Percentiles rank a stretch among this genome's conserved stretches.
Conservation (phyloP, 2,797 vertebrate species). For the Sphenodon punctatus region DNA sequence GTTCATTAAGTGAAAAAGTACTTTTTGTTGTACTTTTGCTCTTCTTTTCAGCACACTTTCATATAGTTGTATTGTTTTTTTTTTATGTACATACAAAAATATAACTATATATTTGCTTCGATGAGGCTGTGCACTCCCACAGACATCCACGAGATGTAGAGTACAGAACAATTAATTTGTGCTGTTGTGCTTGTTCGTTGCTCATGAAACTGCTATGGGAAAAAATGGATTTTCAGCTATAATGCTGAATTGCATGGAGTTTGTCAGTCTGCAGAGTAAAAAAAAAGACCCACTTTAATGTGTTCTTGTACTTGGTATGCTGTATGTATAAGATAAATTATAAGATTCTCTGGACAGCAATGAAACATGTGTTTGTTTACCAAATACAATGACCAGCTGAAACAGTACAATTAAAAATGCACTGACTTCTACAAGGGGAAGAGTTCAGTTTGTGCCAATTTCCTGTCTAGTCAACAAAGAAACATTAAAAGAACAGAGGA, state of each 20-base stretch:
- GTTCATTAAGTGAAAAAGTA: too few species aligned
- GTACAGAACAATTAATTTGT: neutral
- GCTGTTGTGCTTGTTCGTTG: neutral
- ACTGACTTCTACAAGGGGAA: slow-evolving; percentile 13
- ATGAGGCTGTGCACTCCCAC: slow-evolving; percentile 23
- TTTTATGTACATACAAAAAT: slow-evolving; percentile 23
- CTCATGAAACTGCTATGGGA: slow-evolving; percentile 31
- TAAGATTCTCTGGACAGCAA: slow-evolving; percentile 22
- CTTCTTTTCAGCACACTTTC: slow-evolving; percentile 14
- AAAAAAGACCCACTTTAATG: slow-evolving; percentile 33
- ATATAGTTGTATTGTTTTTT: neutral
- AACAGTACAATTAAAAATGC: slow-evolving; percentile 24
- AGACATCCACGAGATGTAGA: too few species aligned
- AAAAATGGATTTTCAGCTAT: slow-evolving; percentile 37
- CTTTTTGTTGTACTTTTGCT: neutral
- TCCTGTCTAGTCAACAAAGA: slow-evolving; percentile 75
- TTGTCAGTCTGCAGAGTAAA: slow-evolving; percentile 29
- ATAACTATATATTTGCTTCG: neutral
- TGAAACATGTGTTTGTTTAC: slow-evolving; percentile 54
- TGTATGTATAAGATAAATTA: slow-evolving; percentile 36
- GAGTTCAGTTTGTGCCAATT: slow-evolving; percentile 45
- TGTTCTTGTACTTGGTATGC: slow-evolving; percentile 33
- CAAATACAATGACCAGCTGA: slow-evolving; percentile 3
- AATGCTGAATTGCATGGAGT: slow-evolving; percentile 4
- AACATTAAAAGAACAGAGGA: slow-evolving; percentile 42